Percentiles rank a stretch among this genome's conserved stretches.
Conservation (phyloP, 23 tunicate genomes). For the Halocynthia roretzi region DNA sequence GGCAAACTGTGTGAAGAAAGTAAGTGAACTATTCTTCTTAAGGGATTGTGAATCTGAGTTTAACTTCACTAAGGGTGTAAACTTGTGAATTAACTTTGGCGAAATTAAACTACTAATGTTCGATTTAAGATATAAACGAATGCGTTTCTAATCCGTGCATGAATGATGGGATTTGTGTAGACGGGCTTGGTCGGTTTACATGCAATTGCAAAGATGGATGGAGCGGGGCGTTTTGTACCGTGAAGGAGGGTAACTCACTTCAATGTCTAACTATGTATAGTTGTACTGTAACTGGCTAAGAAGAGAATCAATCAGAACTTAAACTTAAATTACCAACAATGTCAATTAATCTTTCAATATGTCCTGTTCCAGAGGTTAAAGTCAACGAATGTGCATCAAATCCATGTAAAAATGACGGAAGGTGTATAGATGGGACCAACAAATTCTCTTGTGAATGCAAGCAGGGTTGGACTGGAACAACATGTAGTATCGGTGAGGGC, state of each 20-base stretch:
- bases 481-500: slow-evolving; percentile 24
- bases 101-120: neutral
- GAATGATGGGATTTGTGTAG: slow-evolving; percentile 56
- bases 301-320: too few species aligned
- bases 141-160: slow-evolving; percentile 49
- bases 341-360: too few species aligned
- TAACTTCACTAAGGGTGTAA: neutral
- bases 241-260: neutral
- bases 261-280: too few species aligned
- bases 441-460: slow-evolving; percentile 47
- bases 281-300: too few species aligned
- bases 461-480: slow-evolving; percentile 52
- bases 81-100: neutral
- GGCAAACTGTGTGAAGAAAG: slow-evolving; percentile 48
- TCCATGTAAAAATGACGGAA: slow-evolving; percentile 73
- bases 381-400: slow-evolving; percentile 71
- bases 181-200: slow-evolving; percentile 3
- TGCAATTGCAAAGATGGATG: slow-evolving; percentile 53
- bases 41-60: neutral
- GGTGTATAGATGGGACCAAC: slow-evolving; percentile 39
- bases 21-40: neutral
- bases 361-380: slow-evolving; percentile 2
- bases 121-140: neutral
- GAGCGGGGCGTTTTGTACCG: slow-evolving; percentile 39
- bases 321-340: too few species aligned